These are phyloP conservation scores for Mus minutoides DNA, from an alignment of 2,797 vertebrate genomes.

Conservation along the genomic window DNA sequence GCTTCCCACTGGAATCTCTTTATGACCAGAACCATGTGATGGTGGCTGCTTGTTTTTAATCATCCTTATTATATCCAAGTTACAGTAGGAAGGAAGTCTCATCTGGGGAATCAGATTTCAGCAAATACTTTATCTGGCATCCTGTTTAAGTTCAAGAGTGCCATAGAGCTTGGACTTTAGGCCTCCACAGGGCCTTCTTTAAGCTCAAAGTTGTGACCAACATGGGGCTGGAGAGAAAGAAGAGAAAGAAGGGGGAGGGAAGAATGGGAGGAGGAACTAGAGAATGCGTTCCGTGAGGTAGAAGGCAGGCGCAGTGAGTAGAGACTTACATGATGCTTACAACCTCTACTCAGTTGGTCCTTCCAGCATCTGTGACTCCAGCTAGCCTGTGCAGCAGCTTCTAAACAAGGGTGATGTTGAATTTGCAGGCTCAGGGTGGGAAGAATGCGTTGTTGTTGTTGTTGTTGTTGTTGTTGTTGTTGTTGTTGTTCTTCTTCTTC, in stretches of 20 bases:
- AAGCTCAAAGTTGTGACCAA: background rate
- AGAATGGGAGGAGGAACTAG: fast-evolving
- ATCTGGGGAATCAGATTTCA: background rate
- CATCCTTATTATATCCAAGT: background rate
- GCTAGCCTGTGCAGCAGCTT: background rate
- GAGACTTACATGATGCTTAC: background rate
- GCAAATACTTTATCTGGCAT: background rate
- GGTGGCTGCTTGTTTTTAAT: background rate
- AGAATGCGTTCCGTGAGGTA: background rate
- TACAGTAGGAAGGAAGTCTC: conserved; percentile 37
- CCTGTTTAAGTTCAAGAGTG: background rate
- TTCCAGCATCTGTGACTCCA: background rate
- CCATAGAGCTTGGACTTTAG: background rate
- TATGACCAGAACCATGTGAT: background rate
- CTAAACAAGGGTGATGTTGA: background rate
- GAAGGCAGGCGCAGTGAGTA: background rate
- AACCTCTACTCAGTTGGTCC: background rate
- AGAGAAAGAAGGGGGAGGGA: background rate
- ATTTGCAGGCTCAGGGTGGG: background rate
- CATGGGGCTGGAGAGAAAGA: background rate
- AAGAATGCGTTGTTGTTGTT: background rate
- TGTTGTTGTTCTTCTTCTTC: too few relatives aligned
- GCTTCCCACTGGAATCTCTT: background rate
- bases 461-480: too few relatives aligned
- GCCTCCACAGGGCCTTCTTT: background rate